Conservation (phyloP, 2,888 invertebrate species). For the Miltochrista miniata region DNA sequence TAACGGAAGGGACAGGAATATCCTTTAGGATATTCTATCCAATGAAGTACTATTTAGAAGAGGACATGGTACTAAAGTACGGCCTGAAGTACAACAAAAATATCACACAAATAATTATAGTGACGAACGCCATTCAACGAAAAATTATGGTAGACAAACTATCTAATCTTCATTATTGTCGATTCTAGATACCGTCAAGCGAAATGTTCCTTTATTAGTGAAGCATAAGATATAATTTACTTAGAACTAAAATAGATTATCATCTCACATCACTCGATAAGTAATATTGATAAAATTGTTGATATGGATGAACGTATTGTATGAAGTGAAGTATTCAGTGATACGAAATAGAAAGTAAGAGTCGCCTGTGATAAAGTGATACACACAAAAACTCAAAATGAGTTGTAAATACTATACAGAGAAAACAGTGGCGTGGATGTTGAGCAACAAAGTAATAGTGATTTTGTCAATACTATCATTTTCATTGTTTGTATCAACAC, state of each 20-base stretch:
- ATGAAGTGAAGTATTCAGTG: constrained; percentile 19
- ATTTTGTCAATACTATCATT: constrained; percentile 62
- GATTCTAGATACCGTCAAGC: neutral
- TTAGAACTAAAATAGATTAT: neutral
- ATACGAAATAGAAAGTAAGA: constrained; percentile 14
- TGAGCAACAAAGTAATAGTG: constrained; percentile 71
- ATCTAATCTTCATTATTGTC: constrained; percentile 25
- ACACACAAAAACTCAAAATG: constrained; percentile 26
- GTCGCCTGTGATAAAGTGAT: constrained; percentile 16
- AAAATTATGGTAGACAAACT: constrained; percentile 4
- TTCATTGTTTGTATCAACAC: constrained; percentile 65
- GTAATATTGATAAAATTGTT: constrained; percentile 8
- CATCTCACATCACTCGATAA: constrained; percentile 26
- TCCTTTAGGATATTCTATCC: too few relatives aligned
- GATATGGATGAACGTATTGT: constrained; percentile 18
- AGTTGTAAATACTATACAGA: constrained; percentile 60
- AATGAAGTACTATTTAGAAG: too few relatives aligned
- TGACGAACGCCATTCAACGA: too few relatives aligned
- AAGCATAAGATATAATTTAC: constrained; percentile 11
- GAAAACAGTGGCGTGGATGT: constrained; percentile 58
- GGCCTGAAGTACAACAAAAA: too few relatives aligned
- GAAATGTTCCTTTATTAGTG: constrained; percentile 8
- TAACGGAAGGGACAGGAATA: too few relatives aligned
- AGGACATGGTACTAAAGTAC: too few relatives aligned
- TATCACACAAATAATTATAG: constrained; percentile 9